Base-by-base conservation (phyloP, 1,140 invertebrate genomes). In the Zaprionus nigranus region DNA sequence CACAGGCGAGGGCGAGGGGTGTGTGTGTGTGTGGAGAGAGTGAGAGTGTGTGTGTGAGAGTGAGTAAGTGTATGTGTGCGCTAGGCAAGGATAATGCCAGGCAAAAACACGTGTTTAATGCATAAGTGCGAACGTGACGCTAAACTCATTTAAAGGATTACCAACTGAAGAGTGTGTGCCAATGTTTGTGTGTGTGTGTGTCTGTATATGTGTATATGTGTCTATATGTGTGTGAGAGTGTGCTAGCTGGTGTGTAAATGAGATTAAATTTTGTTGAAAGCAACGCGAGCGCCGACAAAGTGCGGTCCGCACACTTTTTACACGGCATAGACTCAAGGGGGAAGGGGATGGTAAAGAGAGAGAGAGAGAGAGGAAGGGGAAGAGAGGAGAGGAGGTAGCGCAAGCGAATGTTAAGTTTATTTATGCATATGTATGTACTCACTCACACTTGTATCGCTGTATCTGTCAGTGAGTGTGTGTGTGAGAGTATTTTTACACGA, bases 61-160 rank as follows among this genome's bases (percentile, higher is more conserved):
- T 49, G 36, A 26, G 65, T 60, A 22, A 24, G 43, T 62, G 62
- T 51, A 53, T 46, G 38, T 73, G 60, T 64, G 60, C 17, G 17
- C 81, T 85, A 74, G 74, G 82, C 65, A 83, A 90, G 85, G 81
- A 88, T 88, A 88, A 88, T 88, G 81, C 85, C 56, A 60, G 72
- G 71, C 82, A 85, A 88, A 88, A 90, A 90, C 85, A 90, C 85
- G 81, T 90, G 85, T 90, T 90, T 90, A 90, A 90, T 79, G 81
- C 85, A 90, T 90, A 90, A 90, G 85, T 90, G 85, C 79, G 85
- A 90, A 90, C 85, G 85, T 90, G 85, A 85, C 85, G 85, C 85
- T 90, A 90, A 90, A 90, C 85, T 90, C 85, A 90, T 90, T 90
- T 90, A 90, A 90, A 90, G 85, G 85, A 90, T 90, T 90, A 90